Percentiles rank a stretch among this genome's conserved stretches.
phyloP scores from a whole-genome alignment of 2,888 invertebrate genomes.

The Agrilus mali region DNA sequence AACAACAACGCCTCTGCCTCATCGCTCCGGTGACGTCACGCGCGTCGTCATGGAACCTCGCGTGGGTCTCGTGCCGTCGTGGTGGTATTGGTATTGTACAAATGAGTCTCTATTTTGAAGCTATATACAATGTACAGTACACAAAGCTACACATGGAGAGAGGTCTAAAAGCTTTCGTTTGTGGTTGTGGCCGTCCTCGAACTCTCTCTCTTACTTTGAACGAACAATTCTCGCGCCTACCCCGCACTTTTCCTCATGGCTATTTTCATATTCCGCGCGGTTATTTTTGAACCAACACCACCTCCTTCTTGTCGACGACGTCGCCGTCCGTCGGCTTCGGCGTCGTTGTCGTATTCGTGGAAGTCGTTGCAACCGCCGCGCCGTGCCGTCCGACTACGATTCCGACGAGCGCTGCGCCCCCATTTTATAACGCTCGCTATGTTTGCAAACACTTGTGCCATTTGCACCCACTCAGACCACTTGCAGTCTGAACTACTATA shows the following conservation, averaged over 20 bases:
- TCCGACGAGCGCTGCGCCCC: neutral
- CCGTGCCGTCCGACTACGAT: neutral
- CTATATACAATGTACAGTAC: too few relatives aligned
- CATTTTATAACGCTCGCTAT: neutral
- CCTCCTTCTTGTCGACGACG: constrained; percentile 6
- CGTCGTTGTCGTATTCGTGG: neutral
- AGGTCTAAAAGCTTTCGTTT: constrained; percentile 5
- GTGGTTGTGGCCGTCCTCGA: constrained; percentile 18
- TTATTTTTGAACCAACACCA: constrained; percentile 5
- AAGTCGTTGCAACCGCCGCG: neutral
- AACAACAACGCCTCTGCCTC: constrained; percentile 26
- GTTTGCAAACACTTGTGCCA: neutral
- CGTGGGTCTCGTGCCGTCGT: constrained; percentile 17
- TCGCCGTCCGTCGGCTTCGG: constrained; percentile 2
- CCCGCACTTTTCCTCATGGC: constrained; percentile 9
- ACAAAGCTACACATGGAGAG: too few relatives aligned
- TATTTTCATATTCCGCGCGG: constrained; percentile 7
- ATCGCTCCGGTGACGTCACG: constrained; percentile 24
- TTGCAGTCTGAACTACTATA: too few relatives aligned
- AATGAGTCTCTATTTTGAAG: too few relatives aligned
- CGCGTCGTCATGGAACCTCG: constrained; percentile 28
- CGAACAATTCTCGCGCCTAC: constrained; percentile 9
- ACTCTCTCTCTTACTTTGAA: constrained; percentile 16
- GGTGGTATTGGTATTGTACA: too few relatives aligned
- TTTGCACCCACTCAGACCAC: neutral